A percentile compares a stretch with the other conserved stretches of the same genome.
phyloP scores from a whole-genome alignment of 2,888 invertebrate species.

The Apeira syringaria region DNA sequence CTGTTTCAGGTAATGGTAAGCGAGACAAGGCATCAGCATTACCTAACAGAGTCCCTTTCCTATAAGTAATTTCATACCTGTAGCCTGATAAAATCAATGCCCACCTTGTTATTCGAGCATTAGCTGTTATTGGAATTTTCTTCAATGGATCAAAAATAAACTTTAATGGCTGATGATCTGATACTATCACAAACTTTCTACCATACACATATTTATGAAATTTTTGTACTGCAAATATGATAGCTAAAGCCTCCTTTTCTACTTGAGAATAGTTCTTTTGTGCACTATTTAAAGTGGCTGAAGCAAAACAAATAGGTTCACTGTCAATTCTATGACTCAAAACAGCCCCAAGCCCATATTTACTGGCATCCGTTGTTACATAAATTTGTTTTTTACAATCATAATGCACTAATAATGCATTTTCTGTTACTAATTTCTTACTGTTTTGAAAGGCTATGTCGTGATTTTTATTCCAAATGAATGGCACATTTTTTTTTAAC shows the following conservation, averaged over 20 bases:
- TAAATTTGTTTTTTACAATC: neutral
- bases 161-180: constrained; percentile 19
- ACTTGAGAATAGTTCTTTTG: constrained; percentile 20
- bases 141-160: constrained; percentile 18
- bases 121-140: constrained; percentile 15
- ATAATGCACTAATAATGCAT: neutral
- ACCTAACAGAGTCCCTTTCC: neutral
- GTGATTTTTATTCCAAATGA: neutral
- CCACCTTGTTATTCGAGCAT: constrained; percentile 1
- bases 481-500: neutral
- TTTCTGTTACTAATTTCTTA: neutral
- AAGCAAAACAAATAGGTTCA: constrained; percentile 5
- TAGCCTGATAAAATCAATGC: constrained; percentile 13
- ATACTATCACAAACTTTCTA: constrained; percentile 16
- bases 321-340: constrained; percentile 16
- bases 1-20: neutral
- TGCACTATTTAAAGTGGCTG: constrained; percentile 12
- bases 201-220: constrained; percentile 23
- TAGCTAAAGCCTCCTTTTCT: constrained; percentile 22
- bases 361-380: constrained; percentile 14
- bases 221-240: constrained; percentile 23
- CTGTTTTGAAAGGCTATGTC: neutral
- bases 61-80: constrained; percentile 11
- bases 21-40: neutral
- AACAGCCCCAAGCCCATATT: constrained; percentile 20